These are phyloP conservation scores for Podarcis cretensis DNA, from an alignment of 2,113 vertebrate genomes.

Conservation along the genomic window DNA sequence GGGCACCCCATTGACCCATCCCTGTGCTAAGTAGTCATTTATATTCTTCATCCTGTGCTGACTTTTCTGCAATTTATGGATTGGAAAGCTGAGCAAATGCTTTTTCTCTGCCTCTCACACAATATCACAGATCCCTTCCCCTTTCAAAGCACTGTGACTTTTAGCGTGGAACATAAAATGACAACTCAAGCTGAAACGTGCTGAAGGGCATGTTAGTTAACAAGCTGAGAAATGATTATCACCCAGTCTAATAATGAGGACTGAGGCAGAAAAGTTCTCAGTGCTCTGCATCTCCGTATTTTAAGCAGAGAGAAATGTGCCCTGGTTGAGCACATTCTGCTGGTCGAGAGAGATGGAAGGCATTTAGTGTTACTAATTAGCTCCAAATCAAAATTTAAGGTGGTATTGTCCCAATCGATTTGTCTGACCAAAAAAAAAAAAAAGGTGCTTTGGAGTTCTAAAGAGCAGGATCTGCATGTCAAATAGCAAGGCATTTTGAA, in stretches of 20 bases:
- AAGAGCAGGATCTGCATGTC: neutral
- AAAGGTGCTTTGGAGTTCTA: constrained; percentile 59
- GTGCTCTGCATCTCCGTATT: constrained; percentile 15
- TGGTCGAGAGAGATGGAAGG: constrained; percentile 5
- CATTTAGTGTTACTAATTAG: constrained; percentile 40
- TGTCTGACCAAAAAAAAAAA: constrained; percentile 44
- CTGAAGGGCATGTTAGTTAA: constrained; percentile 25
- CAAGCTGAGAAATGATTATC: constrained; percentile 30
- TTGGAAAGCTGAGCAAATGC: neutral
- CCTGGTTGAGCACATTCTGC: constrained; percentile 17
- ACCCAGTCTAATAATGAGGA: constrained; percentile 21
- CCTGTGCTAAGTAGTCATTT: neutral
- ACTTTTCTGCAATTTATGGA: neutral
- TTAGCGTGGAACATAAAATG: constrained; percentile 23
- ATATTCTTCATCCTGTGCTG: neutral
- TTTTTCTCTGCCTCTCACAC: neutral
- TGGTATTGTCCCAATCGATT: constrained; percentile 51
- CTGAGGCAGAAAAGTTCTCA: constrained; percentile 19
- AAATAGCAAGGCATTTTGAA: constrained; percentile 35
- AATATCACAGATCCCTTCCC: neutral
- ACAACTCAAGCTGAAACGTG: neutral
- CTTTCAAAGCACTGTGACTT: neutral
- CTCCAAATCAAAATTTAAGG: constrained; percentile 58
- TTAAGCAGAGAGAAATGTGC: constrained; percentile 19
- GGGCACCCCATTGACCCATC: neutral